These are phyloP conservation scores for Lasioglossum pauxillum DNA, from an alignment of 2,888 invertebrate species.

Conservation along the genomic window DNA sequence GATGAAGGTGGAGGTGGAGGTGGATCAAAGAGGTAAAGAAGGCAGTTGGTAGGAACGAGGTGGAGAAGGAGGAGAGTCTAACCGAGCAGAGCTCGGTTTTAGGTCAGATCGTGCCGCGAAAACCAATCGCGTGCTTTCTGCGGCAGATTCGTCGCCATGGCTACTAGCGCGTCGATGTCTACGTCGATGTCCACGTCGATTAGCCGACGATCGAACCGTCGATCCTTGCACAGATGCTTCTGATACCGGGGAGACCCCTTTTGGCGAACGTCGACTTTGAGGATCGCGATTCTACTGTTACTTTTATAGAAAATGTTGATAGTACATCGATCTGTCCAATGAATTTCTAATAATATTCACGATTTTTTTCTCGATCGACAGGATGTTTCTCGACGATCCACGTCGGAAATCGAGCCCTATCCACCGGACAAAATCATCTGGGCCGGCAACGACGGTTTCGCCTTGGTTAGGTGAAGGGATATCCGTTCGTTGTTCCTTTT, in stretches of 20 bases:
- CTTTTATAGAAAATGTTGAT: neutral
- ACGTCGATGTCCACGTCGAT: slow-evolving; percentile 41
- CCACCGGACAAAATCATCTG: neutral
- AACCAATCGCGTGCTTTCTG: slow-evolving; percentile 79
- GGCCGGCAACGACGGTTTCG: neutral
- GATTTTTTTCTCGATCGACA: neutral
- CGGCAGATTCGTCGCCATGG: slow-evolving; percentile 69
- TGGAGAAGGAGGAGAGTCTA: slow-evolving; percentile 66
- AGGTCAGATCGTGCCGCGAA: slow-evolving; percentile 84
- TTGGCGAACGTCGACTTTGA: neutral
- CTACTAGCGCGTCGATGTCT: slow-evolving; percentile 50
- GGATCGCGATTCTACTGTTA: neutral
- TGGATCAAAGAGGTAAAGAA: slow-evolving; percentile 59
- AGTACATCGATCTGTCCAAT: neutral
- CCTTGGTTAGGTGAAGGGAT: neutral
- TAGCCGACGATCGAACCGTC: slow-evolving; percentile 54
- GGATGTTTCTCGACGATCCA: neutral
- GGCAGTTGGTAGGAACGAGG: slow-evolving; percentile 39
- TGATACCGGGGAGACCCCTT: neutral
- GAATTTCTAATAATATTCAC: neutral
- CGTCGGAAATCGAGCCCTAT: neutral
- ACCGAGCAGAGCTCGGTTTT: slow-evolving; percentile 77
- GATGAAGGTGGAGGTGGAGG: slow-evolving; percentile 43
- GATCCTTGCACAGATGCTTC: slow-evolving; percentile 18
- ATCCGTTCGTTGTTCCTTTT: slow-evolving; percentile 22